These are phyloP conservation scores for Anarsia innoxiella DNA, from an alignment of 2,888 invertebrate genomes.

Conservation along the genomic window DNA sequence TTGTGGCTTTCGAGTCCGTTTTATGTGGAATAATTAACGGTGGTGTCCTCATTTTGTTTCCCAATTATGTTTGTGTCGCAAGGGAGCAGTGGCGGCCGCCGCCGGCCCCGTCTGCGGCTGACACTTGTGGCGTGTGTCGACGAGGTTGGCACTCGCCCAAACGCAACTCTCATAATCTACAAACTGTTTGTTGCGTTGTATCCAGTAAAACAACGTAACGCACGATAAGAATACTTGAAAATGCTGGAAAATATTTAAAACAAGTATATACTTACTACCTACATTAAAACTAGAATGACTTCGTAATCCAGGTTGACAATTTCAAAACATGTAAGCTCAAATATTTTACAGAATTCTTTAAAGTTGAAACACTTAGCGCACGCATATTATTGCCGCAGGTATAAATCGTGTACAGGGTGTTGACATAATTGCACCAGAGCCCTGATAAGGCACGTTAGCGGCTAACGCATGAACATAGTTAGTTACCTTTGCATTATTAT, in stretches of 20 bases:
- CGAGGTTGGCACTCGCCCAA: slow-evolving; percentile 50
- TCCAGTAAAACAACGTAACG: no score
- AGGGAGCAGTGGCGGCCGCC: slow-evolving; percentile 18
- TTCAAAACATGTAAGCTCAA: no score
- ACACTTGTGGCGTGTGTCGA: slow-evolving; percentile 59
- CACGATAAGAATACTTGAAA: no score
- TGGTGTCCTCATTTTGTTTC: slow-evolving; percentile 44
- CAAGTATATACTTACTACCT: no score
- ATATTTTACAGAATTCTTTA: no score
- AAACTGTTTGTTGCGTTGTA: slow-evolving; percentile 8
- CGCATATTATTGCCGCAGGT: background rate
- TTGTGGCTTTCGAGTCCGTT: background rate
- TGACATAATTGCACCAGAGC: background rate
- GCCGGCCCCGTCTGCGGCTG: slow-evolving; percentile 29
- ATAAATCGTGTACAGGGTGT: slow-evolving; percentile 1
- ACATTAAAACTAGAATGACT: no score
- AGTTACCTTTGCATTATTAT: no score
- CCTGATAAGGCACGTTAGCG: slow-evolving; percentile 10
- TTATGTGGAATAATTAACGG: slow-evolving; percentile 32
- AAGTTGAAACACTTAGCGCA: no score
- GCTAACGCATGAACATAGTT: background rate
- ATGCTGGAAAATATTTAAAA: no score
- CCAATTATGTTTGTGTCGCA: slow-evolving; percentile 56
- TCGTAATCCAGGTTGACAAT: no score
- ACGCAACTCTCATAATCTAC: slow-evolving; percentile 16